A percentile compares a stretch with the other conserved stretches of the same genome.
Evolutionary conservation across 1,140 invertebrate genomes (phyloP).

Genomic region (Drosophila nikananu): DNA sequence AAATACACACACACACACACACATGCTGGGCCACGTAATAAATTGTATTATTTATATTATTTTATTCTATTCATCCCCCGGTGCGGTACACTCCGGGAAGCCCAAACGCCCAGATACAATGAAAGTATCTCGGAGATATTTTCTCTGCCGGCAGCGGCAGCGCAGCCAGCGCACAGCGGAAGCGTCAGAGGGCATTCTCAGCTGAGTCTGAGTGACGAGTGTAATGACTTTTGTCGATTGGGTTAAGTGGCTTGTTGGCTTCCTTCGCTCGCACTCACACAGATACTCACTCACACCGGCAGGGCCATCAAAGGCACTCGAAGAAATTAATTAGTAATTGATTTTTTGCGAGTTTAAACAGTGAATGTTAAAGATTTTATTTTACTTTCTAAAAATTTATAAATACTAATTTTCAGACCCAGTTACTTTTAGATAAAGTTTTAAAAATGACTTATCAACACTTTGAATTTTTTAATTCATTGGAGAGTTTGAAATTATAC

Average conservation of each 20-base stretch:
- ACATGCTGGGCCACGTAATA: constrained; percentile 64
- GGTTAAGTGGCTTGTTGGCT: constrained; percentile 83
- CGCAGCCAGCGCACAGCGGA: constrained; percentile 58
- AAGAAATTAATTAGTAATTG: background rate
- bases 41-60: constrained; percentile 83
- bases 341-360: background rate
- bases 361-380: background rate
- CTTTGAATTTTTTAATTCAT: background rate
- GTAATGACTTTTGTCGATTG: constrained; percentile 84
- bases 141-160: background rate
- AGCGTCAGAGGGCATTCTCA: constrained; percentile 61
- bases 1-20: constrained; percentile 31
- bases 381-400: no score
- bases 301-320: constrained; percentile 39
- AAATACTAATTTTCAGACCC: background rate
- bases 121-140: constrained; percentile 33
- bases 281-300: constrained; percentile 35
- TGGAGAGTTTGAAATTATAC: background rate
- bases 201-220: constrained; percentile 72
- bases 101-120: constrained; percentile 23
- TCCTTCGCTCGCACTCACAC: constrained; percentile 63
- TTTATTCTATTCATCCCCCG: constrained; percentile 59
- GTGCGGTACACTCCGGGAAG: constrained; percentile 6
- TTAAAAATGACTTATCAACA: background rate
- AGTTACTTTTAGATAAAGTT: background rate